Evolutionary conservation across 64 coral and sea anemone species (phyloP), one percentile per base, ranked within the genome.

Genomic region (Stichodactyla mertensii): DNA sequence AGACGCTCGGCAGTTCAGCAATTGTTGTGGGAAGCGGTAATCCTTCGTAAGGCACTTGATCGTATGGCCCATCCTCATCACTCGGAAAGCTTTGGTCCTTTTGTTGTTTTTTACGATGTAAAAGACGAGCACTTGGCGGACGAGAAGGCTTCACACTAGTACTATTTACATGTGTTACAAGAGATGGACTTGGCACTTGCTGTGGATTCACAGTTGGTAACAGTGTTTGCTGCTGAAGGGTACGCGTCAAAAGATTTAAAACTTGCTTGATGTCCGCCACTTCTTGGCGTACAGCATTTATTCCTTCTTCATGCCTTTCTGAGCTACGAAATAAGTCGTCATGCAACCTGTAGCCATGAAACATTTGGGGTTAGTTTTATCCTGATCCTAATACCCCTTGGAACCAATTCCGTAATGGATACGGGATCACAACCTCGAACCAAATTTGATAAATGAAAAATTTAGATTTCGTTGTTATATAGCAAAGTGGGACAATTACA

Each of bases 41-140:
- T 84, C 88, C 88, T 58, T 84, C 89, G 61, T 91, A 95, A 64
- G 74, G 15, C 16, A 51, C 87, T 51, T 94, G 85, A 85, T 91
- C 83, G 27, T 88, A 81, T 52, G 22, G n/a, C 23, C 27, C 69
- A 31, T 91, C 86, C 20, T 88, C 93, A 26, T 88, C 89, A n/a
- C 71, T 79, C 86, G 52, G 93, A 45, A 52, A 52, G 27, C 85
- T 77, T 26, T n/a, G 60, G 18, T 88, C 52, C 11, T 87, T 87
- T 20, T 74, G 87, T 58, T 89, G 86, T 56, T 88, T 91, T 70
- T 95, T 91, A 78, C 84, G 87, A 56, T 88, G 93, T 27, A 86
- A 79, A 53, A 86, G 82, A 80, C 20, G 69, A 74, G n/a, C 24
- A n/a, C 10, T 58, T 58, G 56, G 14, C 56, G 56, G 20, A 31